These are phyloP conservation scores for Falco berigora DNA, from an alignment of 2,797 vertebrate species.

Conservation along the genomic window DNA sequence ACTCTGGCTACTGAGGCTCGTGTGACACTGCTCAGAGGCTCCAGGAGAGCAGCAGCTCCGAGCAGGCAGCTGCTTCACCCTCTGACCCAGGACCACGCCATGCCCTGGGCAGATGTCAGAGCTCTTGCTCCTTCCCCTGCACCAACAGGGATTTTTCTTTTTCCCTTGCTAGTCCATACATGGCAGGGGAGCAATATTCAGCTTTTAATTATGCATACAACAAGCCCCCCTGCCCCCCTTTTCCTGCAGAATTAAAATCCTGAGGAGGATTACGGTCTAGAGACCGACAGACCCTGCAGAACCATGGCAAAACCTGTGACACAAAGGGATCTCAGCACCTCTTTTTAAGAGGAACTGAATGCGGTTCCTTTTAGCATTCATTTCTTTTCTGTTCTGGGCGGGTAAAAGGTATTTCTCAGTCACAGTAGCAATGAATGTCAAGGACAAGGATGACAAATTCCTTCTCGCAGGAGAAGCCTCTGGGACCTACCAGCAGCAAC, in stretches of 20 bases:
- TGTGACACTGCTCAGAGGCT: neutral
- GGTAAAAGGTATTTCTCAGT: neutral
- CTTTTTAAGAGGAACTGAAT: neutral
- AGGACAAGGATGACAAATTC: neutral
- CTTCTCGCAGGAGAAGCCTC: neutral
- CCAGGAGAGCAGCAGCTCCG: neutral
- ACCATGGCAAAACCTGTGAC: neutral
- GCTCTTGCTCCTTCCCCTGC: neutral
- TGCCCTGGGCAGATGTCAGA: neutral
- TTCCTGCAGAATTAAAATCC: neutral
- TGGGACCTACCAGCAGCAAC: neutral
- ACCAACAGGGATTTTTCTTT: too few species aligned
- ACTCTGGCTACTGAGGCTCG: neutral
- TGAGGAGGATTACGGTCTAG: neutral
- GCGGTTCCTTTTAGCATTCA: neutral
- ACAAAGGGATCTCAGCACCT: neutral
- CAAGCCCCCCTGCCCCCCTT: neutral
- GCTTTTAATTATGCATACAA: too few species aligned
- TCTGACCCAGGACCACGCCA: fast-evolving
- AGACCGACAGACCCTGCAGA: neutral
- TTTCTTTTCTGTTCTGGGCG: neutral
- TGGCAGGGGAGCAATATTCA: too few species aligned
- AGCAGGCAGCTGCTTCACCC: neutral
- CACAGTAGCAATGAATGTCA: neutral
- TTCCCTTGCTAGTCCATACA: too few species aligned